Evolutionary conservation across 2,113 vertebrate genomes (phyloP), one percentile per base, ranked within the genome.

Genomic region (Chaetodon auriga): DNA sequence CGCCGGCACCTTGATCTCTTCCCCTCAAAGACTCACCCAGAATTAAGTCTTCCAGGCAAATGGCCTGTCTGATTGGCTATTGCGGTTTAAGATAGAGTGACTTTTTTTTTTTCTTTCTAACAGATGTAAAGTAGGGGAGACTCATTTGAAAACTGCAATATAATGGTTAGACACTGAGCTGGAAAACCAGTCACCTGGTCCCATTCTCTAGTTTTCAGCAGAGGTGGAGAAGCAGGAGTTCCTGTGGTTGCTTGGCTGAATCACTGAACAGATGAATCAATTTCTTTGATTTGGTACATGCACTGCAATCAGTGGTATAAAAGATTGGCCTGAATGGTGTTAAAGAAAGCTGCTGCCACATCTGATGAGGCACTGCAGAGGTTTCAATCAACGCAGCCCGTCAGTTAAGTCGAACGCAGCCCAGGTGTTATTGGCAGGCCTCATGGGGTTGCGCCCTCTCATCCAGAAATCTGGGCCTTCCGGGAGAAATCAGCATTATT

Each of bases 1-100:
- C 1, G 18, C 35, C 57, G 46, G 46, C 53, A 74, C 80, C 87
- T 90, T 90, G 75, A 90, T 91, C 84, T 88, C 78, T 66, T 63
- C 65, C 74, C 45, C 30, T 77, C 62, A 83, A 81, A 83, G 80
- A 87, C 51, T 23, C 58, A 66, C 62, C 76, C 45, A 63, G 63
- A 89, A 86, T 85, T 51, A 83, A 57, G 41, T 83, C 70, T 90
- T 73, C 35, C 45, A 69, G 80, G 76, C 75, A 82, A 84, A 87
- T 48, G 35, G 7, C 19, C 19, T 53, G 23, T 25, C 74, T 80
- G 78, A 83, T 85, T 88, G 57, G 43, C 53, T 81, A 82, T 55
- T 46, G 79, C 45, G 1, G 19, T 46, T 77, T 21, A 46, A 61
- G 51, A 85, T 38, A 62, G 61, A 77, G 51, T 14, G 64, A 48